Evolutionary conservation across 2,888 invertebrate genomes (phyloP).

Genomic region (Dromius quadrimaculatus): DNA sequence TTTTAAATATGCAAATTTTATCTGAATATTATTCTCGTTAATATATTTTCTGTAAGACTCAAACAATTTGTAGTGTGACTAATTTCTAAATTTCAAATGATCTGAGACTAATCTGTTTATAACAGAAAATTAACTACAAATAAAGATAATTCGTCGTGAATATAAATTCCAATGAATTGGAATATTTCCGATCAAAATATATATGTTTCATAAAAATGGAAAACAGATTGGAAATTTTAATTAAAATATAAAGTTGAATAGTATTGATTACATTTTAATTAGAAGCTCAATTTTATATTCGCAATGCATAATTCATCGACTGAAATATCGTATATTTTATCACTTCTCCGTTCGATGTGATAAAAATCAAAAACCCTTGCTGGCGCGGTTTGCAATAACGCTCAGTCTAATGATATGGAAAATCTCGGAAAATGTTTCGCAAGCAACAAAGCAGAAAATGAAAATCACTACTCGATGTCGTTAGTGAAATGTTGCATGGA

Average conservation of each 20-base stretch:
- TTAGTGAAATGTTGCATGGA: slow-evolving; percentile 9
- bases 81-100: not conserved
- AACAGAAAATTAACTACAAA: slow-evolving; percentile 25
- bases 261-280: slow-evolving; percentile 31
- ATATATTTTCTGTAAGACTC: slow-evolving; percentile 12
- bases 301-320: slow-evolving; percentile 19
- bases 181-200: slow-evolving; percentile 19
- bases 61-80: slow-evolving; percentile 20
- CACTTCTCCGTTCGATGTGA: slow-evolving; percentile 1
- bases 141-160: slow-evolving; percentile 24
- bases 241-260: slow-evolving; percentile 7
- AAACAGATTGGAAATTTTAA: slow-evolving; percentile 18
- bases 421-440: not conserved
- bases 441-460: not conserved
- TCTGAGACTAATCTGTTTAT: slow-evolving; percentile 10
- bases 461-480: slow-evolving; percentile 12
- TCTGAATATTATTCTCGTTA: slow-evolving; percentile 31
- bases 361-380: slow-evolving; percentile 8
- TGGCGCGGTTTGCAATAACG: slow-evolving; percentile 4
- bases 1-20: slow-evolving; percentile 34
- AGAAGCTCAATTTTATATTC: slow-evolving; percentile 22
- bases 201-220: slow-evolving; percentile 12
- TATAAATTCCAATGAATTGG: not conserved
- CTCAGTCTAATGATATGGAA: not conserved
- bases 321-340: slow-evolving; percentile 21